phyloP scores from a whole-genome alignment of 2,113 vertebrate genomes.

The Nannobrachium achirus region DNA sequence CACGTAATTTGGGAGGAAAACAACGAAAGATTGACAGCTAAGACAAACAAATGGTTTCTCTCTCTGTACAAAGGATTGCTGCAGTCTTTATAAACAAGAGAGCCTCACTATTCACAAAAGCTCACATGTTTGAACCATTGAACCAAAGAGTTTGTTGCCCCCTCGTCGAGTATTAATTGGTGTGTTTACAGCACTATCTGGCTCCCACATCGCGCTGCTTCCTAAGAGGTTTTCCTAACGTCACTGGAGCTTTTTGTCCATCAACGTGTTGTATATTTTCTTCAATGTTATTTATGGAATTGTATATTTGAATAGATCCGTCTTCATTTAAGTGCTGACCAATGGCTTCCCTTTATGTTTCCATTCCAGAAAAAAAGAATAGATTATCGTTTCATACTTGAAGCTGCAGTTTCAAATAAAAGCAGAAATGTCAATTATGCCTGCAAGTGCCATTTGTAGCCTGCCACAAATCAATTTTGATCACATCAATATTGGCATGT shows the following conservation, averaged over 20 bases:
- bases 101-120: slow-evolving; percentile 1
- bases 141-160: slow-evolving; percentile 61
- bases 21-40: slow-evolving; percentile 3
- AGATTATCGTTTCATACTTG: slow-evolving; percentile 61
- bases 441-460: background rate
- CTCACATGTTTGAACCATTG: slow-evolving; percentile 22
- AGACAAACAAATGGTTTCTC: background rate
- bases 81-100: background rate
- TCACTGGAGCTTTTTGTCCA: slow-evolving; percentile 70
- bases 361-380: slow-evolving; percentile 53
- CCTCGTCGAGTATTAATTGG: slow-evolving; percentile 33
- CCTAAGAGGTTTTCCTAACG: slow-evolving; percentile 34
- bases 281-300: slow-evolving; percentile 70
- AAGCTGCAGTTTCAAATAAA: slow-evolving; percentile 71
- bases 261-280: slow-evolving; percentile 58
- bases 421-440: slow-evolving; percentile 40
- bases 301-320: slow-evolving; percentile 55
- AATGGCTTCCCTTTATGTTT: slow-evolving; percentile 44
- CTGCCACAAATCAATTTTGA: slow-evolving; percentile 2
- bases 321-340: slow-evolving; percentile 56
- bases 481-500: background rate
- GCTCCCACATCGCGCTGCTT: slow-evolving; percentile 49
- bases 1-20: slow-evolving; percentile 21
- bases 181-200: slow-evolving; percentile 24
- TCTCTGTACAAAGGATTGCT: slow-evolving; percentile 1